These are phyloP conservation scores for Atopsyche davidsoni DNA, from an alignment of 1,140 invertebrate genomes.

Conservation along the genomic window DNA sequence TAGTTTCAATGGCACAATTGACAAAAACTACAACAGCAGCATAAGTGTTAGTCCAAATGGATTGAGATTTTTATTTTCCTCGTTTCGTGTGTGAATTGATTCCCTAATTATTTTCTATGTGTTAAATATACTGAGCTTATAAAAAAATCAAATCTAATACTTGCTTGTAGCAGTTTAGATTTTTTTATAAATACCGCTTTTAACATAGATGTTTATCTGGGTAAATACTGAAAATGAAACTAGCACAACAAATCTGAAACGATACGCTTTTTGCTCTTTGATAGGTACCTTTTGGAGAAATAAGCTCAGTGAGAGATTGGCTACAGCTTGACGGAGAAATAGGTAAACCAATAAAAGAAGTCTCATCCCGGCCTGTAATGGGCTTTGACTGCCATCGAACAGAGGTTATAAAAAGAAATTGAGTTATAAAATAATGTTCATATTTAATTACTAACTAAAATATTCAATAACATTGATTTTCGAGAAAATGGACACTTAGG, in stretches of 20 bases:
- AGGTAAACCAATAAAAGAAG: constrained; percentile 61
- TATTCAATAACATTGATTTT: not conserved
- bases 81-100: too few species aligned
- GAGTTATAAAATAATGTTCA: not conserved
- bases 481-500: constrained; percentile 1
- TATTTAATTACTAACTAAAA: too few species aligned
- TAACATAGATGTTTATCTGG: too few species aligned
- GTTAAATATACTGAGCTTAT: too few species aligned
- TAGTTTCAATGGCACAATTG: too few species aligned
- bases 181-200: too few species aligned
- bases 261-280: constrained; percentile 18
- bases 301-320: constrained; percentile 70
- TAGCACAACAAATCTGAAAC: not conserved
- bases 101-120: too few species aligned
- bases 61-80: too few species aligned
- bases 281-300: constrained; percentile 86
- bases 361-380: constrained; percentile 61
- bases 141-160: too few species aligned
- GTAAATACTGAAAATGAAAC: not conserved
- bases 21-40: too few species aligned
- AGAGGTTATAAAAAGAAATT: constrained; percentile 53
- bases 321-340: constrained; percentile 67
- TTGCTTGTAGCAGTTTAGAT: too few species aligned
- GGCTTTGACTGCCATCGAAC: constrained; percentile 72
- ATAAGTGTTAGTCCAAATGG: too few species aligned